These are phyloP conservation scores for Euplexia lucipara DNA, from an alignment of 2,888 invertebrate species.

Conservation along the genomic window DNA sequence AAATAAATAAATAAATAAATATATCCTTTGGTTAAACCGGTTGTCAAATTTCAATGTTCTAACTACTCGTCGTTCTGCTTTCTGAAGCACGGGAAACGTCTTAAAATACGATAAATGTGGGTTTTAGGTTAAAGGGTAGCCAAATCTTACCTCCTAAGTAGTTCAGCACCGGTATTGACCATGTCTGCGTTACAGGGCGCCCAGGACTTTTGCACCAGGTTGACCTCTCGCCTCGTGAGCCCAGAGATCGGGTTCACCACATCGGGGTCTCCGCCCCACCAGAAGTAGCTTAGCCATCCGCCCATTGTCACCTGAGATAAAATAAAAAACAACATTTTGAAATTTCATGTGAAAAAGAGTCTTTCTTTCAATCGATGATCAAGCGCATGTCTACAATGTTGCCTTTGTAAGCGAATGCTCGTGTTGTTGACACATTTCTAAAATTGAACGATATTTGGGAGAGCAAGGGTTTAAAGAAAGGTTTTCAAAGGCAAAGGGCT, in stretches of 20 bases:
- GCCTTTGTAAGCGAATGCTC: neutral
- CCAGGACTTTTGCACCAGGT: slow-evolving; percentile 83
- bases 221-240: slow-evolving; percentile 78
- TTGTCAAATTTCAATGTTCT: too few relatives aligned
- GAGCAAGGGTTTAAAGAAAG: too few relatives aligned
- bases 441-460: too few relatives aligned
- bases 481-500: too few relatives aligned
- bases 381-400: neutral
- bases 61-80: too few relatives aligned
- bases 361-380: neutral
- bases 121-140: too few relatives aligned
- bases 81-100: too few relatives aligned
- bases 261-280: slow-evolving; percentile 86
- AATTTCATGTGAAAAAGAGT: neutral
- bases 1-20: too few relatives aligned
- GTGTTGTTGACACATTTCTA: neutral
- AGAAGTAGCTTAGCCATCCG: slow-evolving; percentile 83
- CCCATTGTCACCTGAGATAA: slow-evolving; percentile 84
- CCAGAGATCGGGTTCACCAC: slow-evolving; percentile 77
- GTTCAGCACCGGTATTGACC: slow-evolving; percentile 80
- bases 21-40: too few relatives aligned
- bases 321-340: neutral
- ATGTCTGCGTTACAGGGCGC: slow-evolving; percentile 77
- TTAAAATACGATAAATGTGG: too few relatives aligned
- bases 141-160: slow-evolving; percentile 84